Percentiles rank a stretch among this genome's conserved stretches.
Evolutionary conservation across 2,797 vertebrate species (phyloP).

Genomic region (Sebastes vulpes): DNA sequence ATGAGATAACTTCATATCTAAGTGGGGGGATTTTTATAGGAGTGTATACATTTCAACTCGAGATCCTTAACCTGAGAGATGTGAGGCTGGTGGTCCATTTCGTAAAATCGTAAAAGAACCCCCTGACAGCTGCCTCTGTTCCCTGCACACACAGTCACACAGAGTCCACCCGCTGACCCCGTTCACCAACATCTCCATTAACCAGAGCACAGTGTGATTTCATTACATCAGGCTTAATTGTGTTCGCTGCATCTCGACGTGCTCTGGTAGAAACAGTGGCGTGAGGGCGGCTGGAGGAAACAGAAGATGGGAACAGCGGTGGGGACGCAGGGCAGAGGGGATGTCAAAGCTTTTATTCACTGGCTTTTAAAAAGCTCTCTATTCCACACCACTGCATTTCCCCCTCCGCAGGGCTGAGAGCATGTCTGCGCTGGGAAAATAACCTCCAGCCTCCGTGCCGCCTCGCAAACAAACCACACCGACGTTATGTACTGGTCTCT

Average conservation of each 20-base stretch:
- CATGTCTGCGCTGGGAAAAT: slow-evolving; percentile 44
- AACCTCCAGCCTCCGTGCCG: slow-evolving; percentile 48
- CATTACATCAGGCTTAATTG: slow-evolving; percentile 81
- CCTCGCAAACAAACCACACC: slow-evolving; percentile 46
- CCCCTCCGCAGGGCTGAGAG: slow-evolving; percentile 44
- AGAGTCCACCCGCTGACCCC: slow-evolving; percentile 60
- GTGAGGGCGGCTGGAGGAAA: slow-evolving; percentile 49
- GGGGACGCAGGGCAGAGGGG: slow-evolving; percentile 68
- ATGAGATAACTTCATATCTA: slow-evolving; percentile 27
- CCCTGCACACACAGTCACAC: slow-evolving; percentile 7
- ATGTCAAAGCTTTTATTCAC: slow-evolving; percentile 88
- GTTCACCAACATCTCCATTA: slow-evolving; percentile 76
- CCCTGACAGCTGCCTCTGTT: slow-evolving; percentile 49
- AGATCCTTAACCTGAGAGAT: slow-evolving; percentile 8
- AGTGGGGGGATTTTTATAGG: slow-evolving; percentile 29
- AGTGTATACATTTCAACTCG: not conserved
- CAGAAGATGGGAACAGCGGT: slow-evolving; percentile 38
- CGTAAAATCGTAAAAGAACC: not conserved
- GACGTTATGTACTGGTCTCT: slow-evolving; percentile 2
- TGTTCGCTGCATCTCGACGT: slow-evolving; percentile 64
- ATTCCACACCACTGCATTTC: slow-evolving; percentile 53
- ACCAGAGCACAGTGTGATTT: slow-evolving; percentile 80
- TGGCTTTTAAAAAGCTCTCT: slow-evolving; percentile 81
- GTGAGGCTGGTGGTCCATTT: slow-evolving; percentile 37
- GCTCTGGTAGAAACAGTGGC: slow-evolving; percentile 64